Conservation (phyloP, 1,140 invertebrate species). For the Andrena cerasifolii region DNA sequence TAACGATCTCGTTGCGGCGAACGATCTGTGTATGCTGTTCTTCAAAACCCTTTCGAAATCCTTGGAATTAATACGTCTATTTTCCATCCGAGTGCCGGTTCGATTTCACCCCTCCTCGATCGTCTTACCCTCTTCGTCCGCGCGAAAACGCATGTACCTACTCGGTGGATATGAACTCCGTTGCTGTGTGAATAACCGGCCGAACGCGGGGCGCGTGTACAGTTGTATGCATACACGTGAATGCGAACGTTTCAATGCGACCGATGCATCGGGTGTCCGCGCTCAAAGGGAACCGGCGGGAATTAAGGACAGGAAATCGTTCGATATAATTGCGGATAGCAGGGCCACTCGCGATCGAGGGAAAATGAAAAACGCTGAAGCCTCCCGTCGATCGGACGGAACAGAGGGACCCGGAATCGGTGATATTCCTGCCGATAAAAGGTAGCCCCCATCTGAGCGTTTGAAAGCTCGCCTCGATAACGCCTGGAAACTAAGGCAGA, state of each 20-base stretch:
- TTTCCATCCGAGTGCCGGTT: slow-evolving; percentile 24
- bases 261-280: slow-evolving; percentile 23
- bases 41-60: too few relatives aligned
- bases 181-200: slow-evolving; percentile 19
- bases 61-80: slow-evolving; percentile 19
- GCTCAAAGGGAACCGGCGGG: neutral
- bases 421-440: slow-evolving; percentile 21
- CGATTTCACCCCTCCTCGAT: neutral
- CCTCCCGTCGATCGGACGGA: neutral
- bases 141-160: slow-evolving; percentile 41
- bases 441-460: slow-evolving; percentile 15
- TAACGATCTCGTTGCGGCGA: too few relatives aligned
- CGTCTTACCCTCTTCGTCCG: neutral
- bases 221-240: neutral
- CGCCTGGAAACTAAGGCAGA: neutral
- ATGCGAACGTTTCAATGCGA: slow-evolving; percentile 35
- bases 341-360: neutral
- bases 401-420: slow-evolving; percentile 16
- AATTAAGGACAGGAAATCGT: slow-evolving; percentile 3
- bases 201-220: neutral
- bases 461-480: slow-evolving; percentile 35
- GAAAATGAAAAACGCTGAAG: neutral
- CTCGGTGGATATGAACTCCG: slow-evolving; percentile 40
- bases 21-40: too few relatives aligned
- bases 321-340: neutral